A percentile compares a stretch with the other conserved stretches of the same genome.
phyloP scores from a whole-genome alignment of 2,888 invertebrate species.

The Ophioninae sp. region DNA sequence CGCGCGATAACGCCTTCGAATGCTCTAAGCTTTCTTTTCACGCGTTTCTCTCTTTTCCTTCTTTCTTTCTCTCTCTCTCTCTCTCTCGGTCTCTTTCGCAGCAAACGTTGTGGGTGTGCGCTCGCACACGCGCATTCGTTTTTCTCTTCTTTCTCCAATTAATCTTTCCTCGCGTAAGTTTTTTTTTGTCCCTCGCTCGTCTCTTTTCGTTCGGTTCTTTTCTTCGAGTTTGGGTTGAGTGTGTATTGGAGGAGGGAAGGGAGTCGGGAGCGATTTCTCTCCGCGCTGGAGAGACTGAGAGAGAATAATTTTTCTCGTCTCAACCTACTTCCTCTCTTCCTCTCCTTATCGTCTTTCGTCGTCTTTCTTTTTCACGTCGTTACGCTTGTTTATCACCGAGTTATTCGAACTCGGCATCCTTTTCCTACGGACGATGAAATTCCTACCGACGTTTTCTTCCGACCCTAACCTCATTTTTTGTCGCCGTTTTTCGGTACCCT shows the following conservation, averaged over 20 bases:
- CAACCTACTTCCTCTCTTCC: conserved; percentile 43
- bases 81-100: not conserved
- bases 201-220: conserved; percentile 10
- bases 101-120: not conserved
- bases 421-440: conserved; percentile 23
- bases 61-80: conserved; percentile 26
- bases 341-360: conserved; percentile 32
- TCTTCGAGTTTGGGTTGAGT: not conserved
- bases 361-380: conserved; percentile 40
- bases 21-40: conserved; percentile 61
- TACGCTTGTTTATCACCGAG: conserved; percentile 55
- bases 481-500: not conserved
- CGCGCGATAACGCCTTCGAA: conserved; percentile 54
- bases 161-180: conserved; percentile 26
- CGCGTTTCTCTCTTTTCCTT: conserved; percentile 46
- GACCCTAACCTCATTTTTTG: conserved; percentile 14
- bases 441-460: not conserved
- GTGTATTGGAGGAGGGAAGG: no score
- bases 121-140: conserved; percentile 7
- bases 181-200: conserved; percentile 1
- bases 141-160: conserved; percentile 37
- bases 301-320: conserved; percentile 53
- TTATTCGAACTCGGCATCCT: conserved; percentile 6
- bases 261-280: conserved; percentile 32
- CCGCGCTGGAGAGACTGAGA: conserved; percentile 24